Evolutionary conservation across 2,113 vertebrate genomes (phyloP), one percentile per base, ranked within the genome.

Genomic region (Bagarius yarrelli): DNA sequence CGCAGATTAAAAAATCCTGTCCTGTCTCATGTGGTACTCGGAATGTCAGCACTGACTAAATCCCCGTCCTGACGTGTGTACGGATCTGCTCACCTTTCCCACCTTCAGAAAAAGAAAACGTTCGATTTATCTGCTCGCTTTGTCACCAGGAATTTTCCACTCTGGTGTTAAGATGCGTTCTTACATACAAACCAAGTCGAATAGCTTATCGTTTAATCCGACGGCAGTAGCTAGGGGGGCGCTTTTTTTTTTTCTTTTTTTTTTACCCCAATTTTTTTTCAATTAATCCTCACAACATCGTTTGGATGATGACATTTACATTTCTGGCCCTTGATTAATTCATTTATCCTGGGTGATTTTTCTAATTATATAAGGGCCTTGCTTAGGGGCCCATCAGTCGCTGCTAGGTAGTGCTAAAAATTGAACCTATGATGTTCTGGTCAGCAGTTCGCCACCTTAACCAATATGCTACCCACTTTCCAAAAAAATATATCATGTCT

Each of bases 111-210:
- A 40, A 40, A n/a, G n/a, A 19, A 91, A 91, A 91, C 89, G 90
- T 91, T 91, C 91, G 91, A 92, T 93, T 90, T 92, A 76, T 93
- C 90, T 91, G 91, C 77, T 82, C 82, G 90, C 90, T 91, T 91
- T 93, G 93, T 93, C 93, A 91, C 88, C 90, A 90, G 91, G 23
- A 85, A 93, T 93, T 93, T 94, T 93, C 91, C 91, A 86, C 82
- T 34, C 72, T 83, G 88, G 85, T 88, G 80, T 90, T 89, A 88
- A 89, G 88, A 89, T 85, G 87, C 30, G 30, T 32, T 64, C 92
- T 93, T 92, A 92, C 90, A 91, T 91, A 92, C 91, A 93, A 93
- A 93, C 93, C 89, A 89, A 91, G 92, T 71, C 91, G 92, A 94
- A 92, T 92, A 82, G 91, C 92, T 91, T 93, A 89, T 86, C 85